Conservation (phyloP, 2,113 vertebrate species). For the Geothlypis trichas region DNA sequence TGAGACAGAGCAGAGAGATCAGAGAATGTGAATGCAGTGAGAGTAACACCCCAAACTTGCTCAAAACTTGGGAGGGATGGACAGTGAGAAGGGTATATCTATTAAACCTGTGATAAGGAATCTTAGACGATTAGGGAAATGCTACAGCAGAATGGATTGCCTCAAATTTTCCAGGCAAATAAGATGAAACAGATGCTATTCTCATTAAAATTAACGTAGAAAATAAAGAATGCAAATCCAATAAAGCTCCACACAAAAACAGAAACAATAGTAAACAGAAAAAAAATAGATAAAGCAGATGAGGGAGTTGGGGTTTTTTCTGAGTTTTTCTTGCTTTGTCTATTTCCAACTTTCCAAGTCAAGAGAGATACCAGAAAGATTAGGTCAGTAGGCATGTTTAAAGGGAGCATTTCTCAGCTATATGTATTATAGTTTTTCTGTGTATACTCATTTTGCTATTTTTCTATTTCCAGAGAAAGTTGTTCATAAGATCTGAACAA, state of each 20-base stretch:
- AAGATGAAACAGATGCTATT: neutral
- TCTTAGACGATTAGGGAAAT: neutral
- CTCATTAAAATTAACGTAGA: neutral
- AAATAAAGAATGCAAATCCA: neutral
- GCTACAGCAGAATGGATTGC: neutral
- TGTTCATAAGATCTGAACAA: neutral
- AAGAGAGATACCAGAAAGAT: neutral
- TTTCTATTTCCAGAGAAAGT: neutral
- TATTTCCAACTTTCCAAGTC: neutral
- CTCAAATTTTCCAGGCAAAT: neutral
- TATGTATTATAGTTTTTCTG: neutral
- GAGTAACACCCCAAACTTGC: neutral
- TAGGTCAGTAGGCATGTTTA: neutral
- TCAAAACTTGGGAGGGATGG: neutral
- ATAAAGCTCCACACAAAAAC: neutral
- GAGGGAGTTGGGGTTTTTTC: neutral
- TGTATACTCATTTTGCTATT: neutral
- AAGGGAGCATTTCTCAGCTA: neutral
- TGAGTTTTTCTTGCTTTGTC: neutral
- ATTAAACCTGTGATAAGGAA: neutral
- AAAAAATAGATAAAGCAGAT: neutral
- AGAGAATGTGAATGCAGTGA: neutral
- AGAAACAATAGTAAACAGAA: neutral
- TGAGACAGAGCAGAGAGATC: neutral
- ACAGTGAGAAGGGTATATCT: neutral